Base-by-base conservation (phyloP, 2,113 vertebrate species). In the Dipodomys merriami region DNA sequence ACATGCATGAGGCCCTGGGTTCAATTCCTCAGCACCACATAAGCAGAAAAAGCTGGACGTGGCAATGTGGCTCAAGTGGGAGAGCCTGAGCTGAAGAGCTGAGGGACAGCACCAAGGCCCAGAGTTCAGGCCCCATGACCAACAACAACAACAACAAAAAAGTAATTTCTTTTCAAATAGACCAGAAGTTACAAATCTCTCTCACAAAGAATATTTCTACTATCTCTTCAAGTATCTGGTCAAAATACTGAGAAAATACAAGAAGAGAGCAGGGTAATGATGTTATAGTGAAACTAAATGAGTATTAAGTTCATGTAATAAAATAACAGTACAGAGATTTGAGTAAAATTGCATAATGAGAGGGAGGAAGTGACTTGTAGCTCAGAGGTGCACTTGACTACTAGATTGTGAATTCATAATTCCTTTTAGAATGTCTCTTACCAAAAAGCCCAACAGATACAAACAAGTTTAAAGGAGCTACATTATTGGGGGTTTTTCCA, bases 231-330 rank as follows among this genome's bases (percentile, higher is more conserved):
- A 94, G 90, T 93, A 85, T 76, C 9, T 35, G 85, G 69, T 83
- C 94, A 95, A 95, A 95, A 96, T 64, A 93, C n/a, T 67, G 86
- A 67, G 33, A 67, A 80, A 67, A 64, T 25, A 30, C 44, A 94
- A 74, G 57, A 74, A 11, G 23, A 83, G 49, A 85, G n/a, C 77
- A 25, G 35, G 44, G 33, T 86, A 18, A 64, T 49, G 65, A 22
- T 78, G 30, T 29, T 83, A n/a, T 8, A 81, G 65, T 8, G 71
- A 20, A 62, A 96, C 25, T 86, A 86, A 96, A 93, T 91, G 74
- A 91, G 81, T 91, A 84, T 91, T 83, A 91, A 68, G 88, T 90
- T 95, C 84, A 80, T 8, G 25, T 74, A 74, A 88, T 77, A 83
- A 95, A 79, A 89, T 77, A 30, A 27, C 71, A 79, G 86, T 19